These are phyloP conservation scores for Clarias fuscus DNA, from an alignment of 2,797 vertebrate species.

Conservation along the genomic window DNA sequence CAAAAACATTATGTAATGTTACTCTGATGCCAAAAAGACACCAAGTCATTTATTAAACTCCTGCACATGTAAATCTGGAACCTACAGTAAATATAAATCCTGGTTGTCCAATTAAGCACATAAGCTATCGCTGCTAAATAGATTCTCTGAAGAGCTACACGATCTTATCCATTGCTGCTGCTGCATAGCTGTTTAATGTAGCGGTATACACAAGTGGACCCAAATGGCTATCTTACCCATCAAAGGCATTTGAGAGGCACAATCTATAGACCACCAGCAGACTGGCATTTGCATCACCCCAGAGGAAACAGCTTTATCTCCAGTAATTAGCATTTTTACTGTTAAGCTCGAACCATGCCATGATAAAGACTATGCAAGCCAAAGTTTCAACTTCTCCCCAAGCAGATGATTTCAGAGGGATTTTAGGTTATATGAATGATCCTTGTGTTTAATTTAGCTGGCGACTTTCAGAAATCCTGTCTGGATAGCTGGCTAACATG, in stretches of 20 bases:
- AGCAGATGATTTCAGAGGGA: not conserved
- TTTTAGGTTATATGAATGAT: not conserved
- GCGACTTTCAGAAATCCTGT: not conserved
- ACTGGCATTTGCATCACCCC: constrained; percentile 19
- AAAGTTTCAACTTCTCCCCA: not conserved
- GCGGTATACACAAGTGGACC: constrained; percentile 27
- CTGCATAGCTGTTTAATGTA: constrained; percentile 46
- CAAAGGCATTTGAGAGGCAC: constrained; percentile 10
- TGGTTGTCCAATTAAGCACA: not conserved
- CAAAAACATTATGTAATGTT: not conserved
- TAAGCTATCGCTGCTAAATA: not conserved
- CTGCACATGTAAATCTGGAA: not conserved
- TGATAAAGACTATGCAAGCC: not conserved
- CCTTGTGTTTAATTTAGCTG: not conserved
- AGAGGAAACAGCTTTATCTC: constrained; percentile 21
- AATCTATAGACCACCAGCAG: constrained; percentile 36
- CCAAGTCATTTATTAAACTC: not conserved
- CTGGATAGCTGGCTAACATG: not conserved
- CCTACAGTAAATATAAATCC: not conserved
- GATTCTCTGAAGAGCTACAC: not conserved
- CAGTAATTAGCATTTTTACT: constrained; percentile 28
- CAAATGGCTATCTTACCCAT: constrained; percentile 39
- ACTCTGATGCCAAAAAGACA: not conserved
- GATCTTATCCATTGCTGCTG: constrained; percentile 14
- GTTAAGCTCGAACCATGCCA: not conserved